Base-by-base conservation (phyloP, 2,888 invertebrate species). In the Eupeodes luniger region DNA sequence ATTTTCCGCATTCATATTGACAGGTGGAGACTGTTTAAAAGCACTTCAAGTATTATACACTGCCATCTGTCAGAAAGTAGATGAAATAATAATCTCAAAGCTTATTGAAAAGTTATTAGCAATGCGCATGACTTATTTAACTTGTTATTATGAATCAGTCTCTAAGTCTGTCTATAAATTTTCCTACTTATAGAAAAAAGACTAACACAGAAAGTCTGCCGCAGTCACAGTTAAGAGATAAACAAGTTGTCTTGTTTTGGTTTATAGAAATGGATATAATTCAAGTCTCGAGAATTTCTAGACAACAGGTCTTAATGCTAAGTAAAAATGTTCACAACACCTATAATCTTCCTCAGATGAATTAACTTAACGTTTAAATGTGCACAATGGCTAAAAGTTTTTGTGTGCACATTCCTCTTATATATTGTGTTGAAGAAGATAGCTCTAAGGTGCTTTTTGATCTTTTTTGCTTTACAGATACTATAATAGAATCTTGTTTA, bases 51-150 rank as follows among this genome's bases (percentile, higher is more conserved):
- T 0, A 4, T 5, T 27, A 9, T 6, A 57, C 34, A 40, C 66
- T 67, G 84, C 87, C 87, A 87, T 72, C 87, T 87, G 76, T 16
- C 40, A 67, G 36, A 7, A 36, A 87, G 44, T 83, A 75, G 83
- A 12, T 14, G 16, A 80, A 69, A 1, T 57, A 16, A 51, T 49
- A 51, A 16, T 69, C 19, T 11, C 11, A 14, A n/a, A 40, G 14
- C 40, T 70, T 10, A 19, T 14, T 40, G 55, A 55, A 27, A 19
- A 47, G 19, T 44, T 64, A 66, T 16, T 44, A 12, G 44, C 47
- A 44, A 69, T 55, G 82, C 86, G 86, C 83, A 79, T 80, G 86
- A 59, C 55, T 87, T 69, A 16, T 36, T 57, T 9, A 34, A 12
- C 36, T 40, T n/a, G 9, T n/a, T 34, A 6, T 27, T 27, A 27